Conservation (phyloP, 2,797 vertebrate genomes). For the Tinamus major region DNA sequence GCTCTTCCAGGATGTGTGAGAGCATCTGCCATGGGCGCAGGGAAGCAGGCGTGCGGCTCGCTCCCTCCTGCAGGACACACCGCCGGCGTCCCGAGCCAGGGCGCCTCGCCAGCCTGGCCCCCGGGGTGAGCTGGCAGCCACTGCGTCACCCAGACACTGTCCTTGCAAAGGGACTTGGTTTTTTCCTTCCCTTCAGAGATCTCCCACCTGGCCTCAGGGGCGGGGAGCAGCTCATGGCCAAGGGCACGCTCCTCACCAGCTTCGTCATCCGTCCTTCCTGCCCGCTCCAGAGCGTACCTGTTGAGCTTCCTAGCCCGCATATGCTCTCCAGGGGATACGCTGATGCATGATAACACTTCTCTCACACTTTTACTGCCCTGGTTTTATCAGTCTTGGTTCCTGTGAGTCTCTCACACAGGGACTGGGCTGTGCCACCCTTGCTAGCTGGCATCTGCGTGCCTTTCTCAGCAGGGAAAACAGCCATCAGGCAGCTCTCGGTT, state of each 20-base stretch:
- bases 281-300: neutral
- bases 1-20: neutral
- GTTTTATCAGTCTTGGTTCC: neutral
- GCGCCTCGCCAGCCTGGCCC: neutral
- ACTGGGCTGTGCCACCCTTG: neutral
- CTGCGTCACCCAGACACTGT: neutral
- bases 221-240: neutral
- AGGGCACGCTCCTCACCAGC: neutral
- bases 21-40: neutral
- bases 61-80: neutral
- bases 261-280: neutral
- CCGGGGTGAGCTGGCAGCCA: neutral
- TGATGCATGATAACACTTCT: neutral
- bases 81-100: neutral
- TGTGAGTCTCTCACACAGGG: neutral
- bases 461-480: accelerated
- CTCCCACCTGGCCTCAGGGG: neutral
- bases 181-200: neutral
- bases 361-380: neutral
- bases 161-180: neutral
- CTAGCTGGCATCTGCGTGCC: neutral
- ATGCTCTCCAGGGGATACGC: neutral
- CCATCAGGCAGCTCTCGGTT: neutral
- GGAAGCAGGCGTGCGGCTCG: neutral
- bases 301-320: neutral